Percentiles rank a stretch among this genome's conserved stretches.
Evolutionary conservation across 2,888 invertebrate genomes (phyloP).

Genomic region (Apodemia zela): DNA sequence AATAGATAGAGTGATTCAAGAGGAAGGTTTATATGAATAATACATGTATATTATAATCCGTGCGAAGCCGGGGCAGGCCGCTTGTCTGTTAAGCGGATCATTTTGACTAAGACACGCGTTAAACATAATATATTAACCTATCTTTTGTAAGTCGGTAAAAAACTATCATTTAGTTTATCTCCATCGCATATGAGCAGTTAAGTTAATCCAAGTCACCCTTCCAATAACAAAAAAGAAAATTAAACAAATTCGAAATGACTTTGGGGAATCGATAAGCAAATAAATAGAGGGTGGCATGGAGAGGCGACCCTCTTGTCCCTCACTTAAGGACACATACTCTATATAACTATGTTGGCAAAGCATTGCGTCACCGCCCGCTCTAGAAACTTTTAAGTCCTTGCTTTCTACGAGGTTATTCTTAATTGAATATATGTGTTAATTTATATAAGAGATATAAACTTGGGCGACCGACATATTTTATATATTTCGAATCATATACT

Average conservation of each 20-base stretch:
- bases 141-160: neutral
- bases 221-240: conserved; percentile 33
- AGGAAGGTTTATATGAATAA: no score
- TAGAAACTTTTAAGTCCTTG: conserved; percentile 9
- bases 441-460: no score
- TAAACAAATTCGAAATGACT: conserved; percentile 44
- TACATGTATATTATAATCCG: no score
- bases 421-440: neutral
- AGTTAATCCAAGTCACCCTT: neutral
- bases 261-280: conserved; percentile 61
- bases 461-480: no score
- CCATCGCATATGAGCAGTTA: conserved; percentile 4
- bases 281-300: conserved; percentile 54
- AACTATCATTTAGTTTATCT: neutral
- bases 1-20: no score
- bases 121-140: no score
- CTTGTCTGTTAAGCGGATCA: no score
- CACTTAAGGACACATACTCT: conserved; percentile 25
- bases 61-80: no score
- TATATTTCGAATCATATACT: no score
- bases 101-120: no score
- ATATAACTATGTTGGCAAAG: conserved; percentile 46
- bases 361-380: conserved; percentile 41
- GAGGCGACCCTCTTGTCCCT: conserved; percentile 40
- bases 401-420: neutral